phyloP scores from a whole-genome alignment of 2,113 vertebrate genomes.

The Sylvicapra grimmia region DNA sequence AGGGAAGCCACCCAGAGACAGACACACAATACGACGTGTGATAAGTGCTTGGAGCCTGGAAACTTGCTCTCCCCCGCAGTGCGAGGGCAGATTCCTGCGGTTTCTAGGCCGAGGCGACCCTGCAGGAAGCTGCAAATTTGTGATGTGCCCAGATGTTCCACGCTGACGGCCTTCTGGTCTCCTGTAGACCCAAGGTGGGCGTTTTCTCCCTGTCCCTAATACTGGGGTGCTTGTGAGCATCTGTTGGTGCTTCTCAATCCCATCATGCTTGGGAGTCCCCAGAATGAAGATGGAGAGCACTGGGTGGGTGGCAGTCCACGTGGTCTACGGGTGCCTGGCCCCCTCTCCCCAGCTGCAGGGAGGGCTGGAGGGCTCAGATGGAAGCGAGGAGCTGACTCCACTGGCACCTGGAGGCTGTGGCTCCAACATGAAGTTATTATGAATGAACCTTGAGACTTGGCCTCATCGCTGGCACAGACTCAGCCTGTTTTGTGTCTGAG shows the following conservation, averaged over 20 bases:
- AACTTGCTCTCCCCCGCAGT: background rate
- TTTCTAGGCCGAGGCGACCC: background rate
- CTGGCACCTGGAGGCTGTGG: background rate
- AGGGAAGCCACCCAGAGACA: background rate
- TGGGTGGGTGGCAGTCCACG: accelerated
- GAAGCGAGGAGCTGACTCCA: background rate
- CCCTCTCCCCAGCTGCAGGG: background rate
- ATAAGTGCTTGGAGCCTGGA: background rate
- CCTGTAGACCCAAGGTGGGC: background rate
- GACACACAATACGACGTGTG: too few relatives aligned
- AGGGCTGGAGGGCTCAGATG: background rate
- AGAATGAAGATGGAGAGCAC: background rate
- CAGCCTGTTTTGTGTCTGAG: background rate
- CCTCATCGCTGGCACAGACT: too few relatives aligned
- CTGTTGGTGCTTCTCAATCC: background rate
- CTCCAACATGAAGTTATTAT: background rate
- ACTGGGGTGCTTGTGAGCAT: background rate
- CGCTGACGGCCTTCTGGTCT: background rate
- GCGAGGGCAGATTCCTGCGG: background rate
- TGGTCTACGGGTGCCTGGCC: background rate
- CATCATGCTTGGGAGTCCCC: background rate
- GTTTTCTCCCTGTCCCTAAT: accelerated
- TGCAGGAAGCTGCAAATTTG: background rate
- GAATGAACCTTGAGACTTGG: background rate
- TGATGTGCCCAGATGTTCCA: background rate